A percentile compares a stretch with the other conserved stretches of the same genome.
Conservation (phyloP, 2,113 vertebrate genomes). For the Scalopus aquaticus region DNA sequence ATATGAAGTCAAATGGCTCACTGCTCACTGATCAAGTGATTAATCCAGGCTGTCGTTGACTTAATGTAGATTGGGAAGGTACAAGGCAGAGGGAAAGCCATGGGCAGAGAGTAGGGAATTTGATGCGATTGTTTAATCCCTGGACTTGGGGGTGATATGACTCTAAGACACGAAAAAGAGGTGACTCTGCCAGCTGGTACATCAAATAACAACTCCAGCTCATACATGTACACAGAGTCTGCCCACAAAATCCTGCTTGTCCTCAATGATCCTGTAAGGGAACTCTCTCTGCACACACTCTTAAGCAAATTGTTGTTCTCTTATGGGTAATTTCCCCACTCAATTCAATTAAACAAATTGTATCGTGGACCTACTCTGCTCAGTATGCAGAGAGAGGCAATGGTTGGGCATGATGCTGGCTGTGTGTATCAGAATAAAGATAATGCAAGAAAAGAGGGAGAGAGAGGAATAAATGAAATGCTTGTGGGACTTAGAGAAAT, state of each 20-base stretch:
- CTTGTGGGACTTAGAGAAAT: neutral
- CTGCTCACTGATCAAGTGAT: neutral
- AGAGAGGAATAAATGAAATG: neutral
- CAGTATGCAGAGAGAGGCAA: neutral
- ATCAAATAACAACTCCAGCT: neutral
- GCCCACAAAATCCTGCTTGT: too few relatives aligned
- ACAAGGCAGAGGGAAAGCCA: neutral
- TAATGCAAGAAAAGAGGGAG: neutral
- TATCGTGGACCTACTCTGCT: neutral
- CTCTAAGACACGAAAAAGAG: neutral
- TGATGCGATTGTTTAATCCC: neutral
- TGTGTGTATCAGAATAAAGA: neutral
- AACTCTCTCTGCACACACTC: neutral
- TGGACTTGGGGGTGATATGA: neutral
- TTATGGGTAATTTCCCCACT: neutral
- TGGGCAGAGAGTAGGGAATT: neutral
- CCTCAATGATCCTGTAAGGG: neutral
- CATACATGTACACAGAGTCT: neutral
- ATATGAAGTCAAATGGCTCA: neutral
- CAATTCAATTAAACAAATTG: neutral
- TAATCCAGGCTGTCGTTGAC: neutral
- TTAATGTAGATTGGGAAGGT: neutral
- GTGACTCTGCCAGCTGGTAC: neutral
- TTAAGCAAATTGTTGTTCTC: neutral
- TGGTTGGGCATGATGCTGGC: neutral